Evolutionary conservation across 2,797 vertebrate species (phyloP).

Genomic region (Chrosomus eos): DNA sequence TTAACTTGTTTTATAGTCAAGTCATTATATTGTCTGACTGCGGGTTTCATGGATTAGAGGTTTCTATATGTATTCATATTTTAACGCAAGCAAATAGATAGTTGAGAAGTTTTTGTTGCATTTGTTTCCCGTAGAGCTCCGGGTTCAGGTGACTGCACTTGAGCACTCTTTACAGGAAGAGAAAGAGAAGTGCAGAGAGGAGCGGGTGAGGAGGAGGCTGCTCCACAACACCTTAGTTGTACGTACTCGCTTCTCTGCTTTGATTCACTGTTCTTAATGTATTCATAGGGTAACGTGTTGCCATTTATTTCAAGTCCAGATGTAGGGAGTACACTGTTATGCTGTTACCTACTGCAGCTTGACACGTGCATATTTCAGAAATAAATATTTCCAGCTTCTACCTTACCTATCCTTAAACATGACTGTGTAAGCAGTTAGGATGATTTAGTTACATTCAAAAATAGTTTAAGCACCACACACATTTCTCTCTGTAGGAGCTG

Average conservation of each 20-base stretch:
- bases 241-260: constrained; percentile 49
- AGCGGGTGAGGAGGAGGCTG: constrained; percentile 70
- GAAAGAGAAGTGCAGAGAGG: constrained; percentile 66
- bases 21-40: background rate
- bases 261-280: background rate
- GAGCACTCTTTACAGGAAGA: constrained; percentile 70
- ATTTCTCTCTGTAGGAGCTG: constrained; percentile 77
- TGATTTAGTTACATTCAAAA: background rate
- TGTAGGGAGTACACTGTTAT: background rate
- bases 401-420: background rate
- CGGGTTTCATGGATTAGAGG: background rate
- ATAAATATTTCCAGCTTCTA: background rate
- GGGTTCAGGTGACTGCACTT: constrained; percentile 65
- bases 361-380: background rate
- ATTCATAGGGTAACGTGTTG: background rate
- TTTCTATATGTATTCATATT: background rate
- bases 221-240: constrained; percentile 78
- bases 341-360: background rate
- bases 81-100: background rate
- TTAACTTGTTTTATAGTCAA: background rate
- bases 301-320: constrained; percentile 1
- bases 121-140: constrained; percentile 54
- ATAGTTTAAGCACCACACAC: background rate
- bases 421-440: background rate
- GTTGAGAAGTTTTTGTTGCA: background rate